Base-by-base conservation (phyloP, 1,140 invertebrate genomes). In the Drosophila teissieri region DNA sequence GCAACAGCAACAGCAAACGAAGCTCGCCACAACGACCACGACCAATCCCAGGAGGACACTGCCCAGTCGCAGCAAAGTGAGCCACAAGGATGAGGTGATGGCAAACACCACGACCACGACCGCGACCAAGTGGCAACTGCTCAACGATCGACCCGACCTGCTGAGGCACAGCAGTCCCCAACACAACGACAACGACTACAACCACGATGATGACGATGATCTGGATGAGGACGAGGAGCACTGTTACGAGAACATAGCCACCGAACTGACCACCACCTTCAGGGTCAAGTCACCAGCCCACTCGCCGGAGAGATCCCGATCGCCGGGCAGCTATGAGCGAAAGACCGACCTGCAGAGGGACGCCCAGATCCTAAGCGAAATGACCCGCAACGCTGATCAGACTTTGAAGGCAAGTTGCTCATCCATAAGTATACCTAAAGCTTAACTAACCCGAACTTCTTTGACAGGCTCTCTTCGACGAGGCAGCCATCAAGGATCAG, bases 341-440 rank as follows among this genome's bases (percentile, higher is more conserved):
- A 91, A 91, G 63, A 39, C 45, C 15, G 91, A 92, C 56, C 64
- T 92, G 65, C 75, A 90, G 40, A 78, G 91, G 12, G 91, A 92
- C 65, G 90, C 78, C 0, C 90, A 80, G 46, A 91, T 92, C 27
- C 78, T 92, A 15, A 91, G 76, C 65, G 91, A 92, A 76, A 91
- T 92, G 91, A 92, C 85, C 6, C 75, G 90, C 36, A 89, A 84
- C 57, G 91, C 91, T 76, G 90, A 92, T 80, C 84, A 91, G 55
- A 91, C 91, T 74, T 58, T 92, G 90, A 92, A 90, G 79, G 91
- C 92, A 42, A 36, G 46, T 39, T 1, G 7, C 7, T 2, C 3
- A 31, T 8, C 10, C 0, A 8, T 31, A 31, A 31, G 3, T 10
- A 8, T 31, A 31, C 8, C 8, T 31, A 8, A 31, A 10, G 8